Evolutionary conservation across 1,140 invertebrate species (phyloP).

Genomic region (Heliconius congener): DNA sequence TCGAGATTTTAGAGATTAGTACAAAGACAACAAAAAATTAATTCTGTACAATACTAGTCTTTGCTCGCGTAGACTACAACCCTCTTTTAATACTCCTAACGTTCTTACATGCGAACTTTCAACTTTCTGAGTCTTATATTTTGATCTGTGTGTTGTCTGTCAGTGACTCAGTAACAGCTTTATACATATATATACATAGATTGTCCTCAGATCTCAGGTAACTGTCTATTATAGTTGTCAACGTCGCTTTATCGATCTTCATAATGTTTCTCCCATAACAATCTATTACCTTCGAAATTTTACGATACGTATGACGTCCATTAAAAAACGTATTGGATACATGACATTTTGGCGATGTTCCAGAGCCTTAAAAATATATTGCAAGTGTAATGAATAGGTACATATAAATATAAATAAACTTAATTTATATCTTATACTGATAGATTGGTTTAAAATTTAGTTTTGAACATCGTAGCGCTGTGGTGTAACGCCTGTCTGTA

Average conservation of each 20-base stretch:
- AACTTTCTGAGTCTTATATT: too few species aligned
- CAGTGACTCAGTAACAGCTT: too few species aligned
- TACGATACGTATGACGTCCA: constrained; percentile 22
- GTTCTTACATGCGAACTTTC: too few species aligned
- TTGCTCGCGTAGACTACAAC: too few species aligned
- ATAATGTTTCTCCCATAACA: constrained; percentile 44
- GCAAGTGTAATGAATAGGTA: constrained; percentile 6
- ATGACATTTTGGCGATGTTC: constrained; percentile 20
- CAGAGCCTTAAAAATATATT: constrained; percentile 24
- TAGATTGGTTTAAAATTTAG: background rate
- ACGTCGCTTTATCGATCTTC: constrained; percentile 3
- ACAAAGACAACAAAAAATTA: too few species aligned
- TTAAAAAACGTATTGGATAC: constrained; percentile 25
- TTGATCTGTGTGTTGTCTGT: too few species aligned
- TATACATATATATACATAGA: background rate
- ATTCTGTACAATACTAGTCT: too few species aligned
- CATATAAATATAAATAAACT: constrained; percentile 14
- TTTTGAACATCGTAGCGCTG: too few species aligned
- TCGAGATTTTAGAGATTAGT: background rate
- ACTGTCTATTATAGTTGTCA: constrained; percentile 1
- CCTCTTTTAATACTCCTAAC: too few species aligned
- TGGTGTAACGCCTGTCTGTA: too few species aligned
- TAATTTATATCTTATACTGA: background rate
- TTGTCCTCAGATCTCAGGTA: background rate
- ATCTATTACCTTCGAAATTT: constrained; percentile 34